Evolutionary conservation across 2,113 vertebrate species (phyloP), one percentile per base, ranked within the genome.

Genomic region (Syngnathus scovelli): DNA sequence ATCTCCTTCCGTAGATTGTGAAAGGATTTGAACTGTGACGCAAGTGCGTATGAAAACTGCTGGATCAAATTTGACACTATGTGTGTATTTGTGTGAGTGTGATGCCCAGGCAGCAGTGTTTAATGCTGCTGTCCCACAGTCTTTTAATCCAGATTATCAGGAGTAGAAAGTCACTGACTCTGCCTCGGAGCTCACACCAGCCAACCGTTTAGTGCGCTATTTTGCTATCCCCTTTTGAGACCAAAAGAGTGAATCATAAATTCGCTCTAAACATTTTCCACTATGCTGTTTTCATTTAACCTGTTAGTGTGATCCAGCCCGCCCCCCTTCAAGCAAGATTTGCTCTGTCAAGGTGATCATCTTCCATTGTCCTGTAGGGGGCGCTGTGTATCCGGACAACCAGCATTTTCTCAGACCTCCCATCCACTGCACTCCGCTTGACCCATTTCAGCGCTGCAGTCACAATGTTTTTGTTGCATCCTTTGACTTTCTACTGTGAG

Each of bases 61-160:
- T 58, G 0, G 27, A 58, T 58, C 33, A 60, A 38, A 60, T 60
- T 33, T 38, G 33, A 36, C 16, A 36, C 58, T 18, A 10, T 38
- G 58, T 39, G 18, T 23, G n/a, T 62, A 38, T 61, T 63, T 69
- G 71, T 64, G 1, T 61, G 8, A 61, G 60, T 61, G 80, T 72
- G 78, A 84, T 80, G 82, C 76, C 76, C 78, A 82, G 74, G 67
- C 67, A 70, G 72, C 64, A 38, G 85, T 88, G 81, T 83, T 89
- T 88, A 89, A 89, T 84, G 70, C 83, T 83, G 71, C 81, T 68
- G 70, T 82, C 85, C 81, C 79, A 72, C 77, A 83, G 78, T 77
- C 77, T 70, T 87, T 85, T 89, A 87, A 90, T 90, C 87, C 86
- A 90, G 89, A 90, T 90, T 88, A 90, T 83, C 86, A 86, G 69